Percentiles rank a stretch among this genome's conserved stretches.
Evolutionary conservation across 1,140 invertebrate genomes (phyloP).

Genomic region (Nomia melanderi): DNA sequence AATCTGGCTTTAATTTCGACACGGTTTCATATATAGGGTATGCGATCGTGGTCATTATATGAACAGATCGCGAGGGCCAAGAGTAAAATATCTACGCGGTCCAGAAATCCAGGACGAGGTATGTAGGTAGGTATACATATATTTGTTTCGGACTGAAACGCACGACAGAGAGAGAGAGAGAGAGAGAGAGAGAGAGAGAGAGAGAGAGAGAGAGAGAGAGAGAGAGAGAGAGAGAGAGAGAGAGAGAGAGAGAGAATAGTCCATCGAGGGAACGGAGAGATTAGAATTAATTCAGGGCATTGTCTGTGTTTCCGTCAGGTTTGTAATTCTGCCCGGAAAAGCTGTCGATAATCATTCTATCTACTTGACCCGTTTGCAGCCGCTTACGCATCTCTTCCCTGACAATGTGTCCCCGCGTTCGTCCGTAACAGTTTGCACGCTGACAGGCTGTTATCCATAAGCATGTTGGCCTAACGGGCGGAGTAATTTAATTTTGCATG

Average conservation of each 20-base stretch:
- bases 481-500: slow-evolving; percentile 57
- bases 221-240: no score
- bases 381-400: slow-evolving; percentile 29
- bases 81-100: not conserved
- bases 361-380: slow-evolving; percentile 16
- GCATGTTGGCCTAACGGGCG: slow-evolving; percentile 37
- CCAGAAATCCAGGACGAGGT: not conserved
- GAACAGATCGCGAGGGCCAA: no score
- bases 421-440: slow-evolving; percentile 31
- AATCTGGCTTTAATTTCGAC: no score
- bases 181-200: no score
- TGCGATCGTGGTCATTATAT: no score
- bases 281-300: slow-evolving; percentile 19
- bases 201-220: no score
- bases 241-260: no score
- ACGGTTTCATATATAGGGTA: no score
- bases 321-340: slow-evolving; percentile 17
- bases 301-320: not conserved
- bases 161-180: no score
- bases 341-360: slow-evolving; percentile 43
- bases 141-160: not conserved
- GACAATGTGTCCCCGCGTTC: slow-evolving; percentile 39
- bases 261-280: not conserved
- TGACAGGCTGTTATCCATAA: slow-evolving; percentile 60
- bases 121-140: no score